Conservation (phyloP, 2,888 invertebrate species). For the Drosophila emarginata region DNA sequence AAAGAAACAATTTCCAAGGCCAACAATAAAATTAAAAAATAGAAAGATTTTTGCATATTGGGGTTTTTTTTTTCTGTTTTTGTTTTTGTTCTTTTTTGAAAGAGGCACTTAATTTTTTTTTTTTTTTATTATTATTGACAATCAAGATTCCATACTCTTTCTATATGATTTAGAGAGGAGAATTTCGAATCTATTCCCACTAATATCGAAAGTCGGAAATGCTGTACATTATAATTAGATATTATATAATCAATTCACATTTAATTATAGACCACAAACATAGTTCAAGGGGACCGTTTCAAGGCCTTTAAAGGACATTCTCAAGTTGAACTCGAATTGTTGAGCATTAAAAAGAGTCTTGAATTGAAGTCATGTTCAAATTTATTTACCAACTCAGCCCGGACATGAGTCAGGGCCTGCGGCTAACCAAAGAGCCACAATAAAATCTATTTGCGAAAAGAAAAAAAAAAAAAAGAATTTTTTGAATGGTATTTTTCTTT, state of each 20-base stretch:
- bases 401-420: not conserved
- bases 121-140: too few relatives aligned
- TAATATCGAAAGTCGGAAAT: not conserved
- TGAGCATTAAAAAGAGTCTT: constrained; percentile 5
- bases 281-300: not conserved
- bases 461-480: not conserved
- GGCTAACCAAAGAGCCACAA: constrained; percentile 11
- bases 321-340: not conserved
- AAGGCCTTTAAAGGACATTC: constrained; percentile 2
- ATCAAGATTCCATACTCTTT: too few relatives aligned
- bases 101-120: too few relatives aligned
- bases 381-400: constrained; percentile 2
- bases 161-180: too few relatives aligned
- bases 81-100: too few relatives aligned
- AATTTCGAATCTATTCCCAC: too few relatives aligned
- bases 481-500: not conserved
- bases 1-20: not conserved
- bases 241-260: constrained; percentile 6
- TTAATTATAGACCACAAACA: not conserved
- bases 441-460: constrained; percentile 26
- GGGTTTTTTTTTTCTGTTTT: too few relatives aligned
- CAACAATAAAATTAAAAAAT: too few relatives aligned
- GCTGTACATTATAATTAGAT: too few relatives aligned
- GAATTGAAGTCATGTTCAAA: constrained; percentile 8
- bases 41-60: too few relatives aligned